Conservation (phyloP, 2,113 vertebrate species). For the Synodontis membranacea region DNA sequence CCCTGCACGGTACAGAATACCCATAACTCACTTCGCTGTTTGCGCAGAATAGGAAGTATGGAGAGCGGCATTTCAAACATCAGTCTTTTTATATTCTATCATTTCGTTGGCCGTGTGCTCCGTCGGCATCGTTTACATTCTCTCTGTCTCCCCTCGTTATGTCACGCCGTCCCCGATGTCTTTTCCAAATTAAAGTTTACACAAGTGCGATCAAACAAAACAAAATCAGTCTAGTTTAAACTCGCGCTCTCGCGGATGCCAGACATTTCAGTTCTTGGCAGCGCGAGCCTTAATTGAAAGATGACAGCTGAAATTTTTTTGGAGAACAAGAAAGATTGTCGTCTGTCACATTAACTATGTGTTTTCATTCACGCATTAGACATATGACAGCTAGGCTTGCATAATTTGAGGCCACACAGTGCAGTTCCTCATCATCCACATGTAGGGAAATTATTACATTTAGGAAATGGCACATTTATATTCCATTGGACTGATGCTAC, state of each 20-base stretch:
- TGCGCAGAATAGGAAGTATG: not conserved
- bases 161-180: conserved; percentile 40
- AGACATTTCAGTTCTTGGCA: conserved; percentile 46
- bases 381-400: not conserved
- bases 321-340: conserved; percentile 6
- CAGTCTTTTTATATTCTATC: not conserved
- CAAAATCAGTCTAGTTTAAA: conserved; percentile 55
- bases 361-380: conserved; percentile 39
- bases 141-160: conserved; percentile 30
- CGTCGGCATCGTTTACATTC: not conserved
- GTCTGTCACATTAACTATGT: conserved; percentile 22
- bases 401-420: not conserved
- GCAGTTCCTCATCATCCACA: not conserved
- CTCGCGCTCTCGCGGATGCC: conserved; percentile 60
- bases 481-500: not conserved
- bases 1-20: not conserved
- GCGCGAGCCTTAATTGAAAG: conserved; percentile 37
- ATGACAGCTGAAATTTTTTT: conserved; percentile 48
- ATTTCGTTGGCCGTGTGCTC: not conserved
- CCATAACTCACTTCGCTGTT: not conserved
- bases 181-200: conserved; percentile 71
- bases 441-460: not conserved
- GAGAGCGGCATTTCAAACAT: not conserved
- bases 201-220: conserved; percentile 60
- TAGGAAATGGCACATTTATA: not conserved